A percentile compares a stretch with the other conserved stretches of the same genome.
These are phyloP conservation scores for Hybos culiciformis DNA, from an alignment of 2,888 invertebrate species.

Conservation along the genomic window DNA sequence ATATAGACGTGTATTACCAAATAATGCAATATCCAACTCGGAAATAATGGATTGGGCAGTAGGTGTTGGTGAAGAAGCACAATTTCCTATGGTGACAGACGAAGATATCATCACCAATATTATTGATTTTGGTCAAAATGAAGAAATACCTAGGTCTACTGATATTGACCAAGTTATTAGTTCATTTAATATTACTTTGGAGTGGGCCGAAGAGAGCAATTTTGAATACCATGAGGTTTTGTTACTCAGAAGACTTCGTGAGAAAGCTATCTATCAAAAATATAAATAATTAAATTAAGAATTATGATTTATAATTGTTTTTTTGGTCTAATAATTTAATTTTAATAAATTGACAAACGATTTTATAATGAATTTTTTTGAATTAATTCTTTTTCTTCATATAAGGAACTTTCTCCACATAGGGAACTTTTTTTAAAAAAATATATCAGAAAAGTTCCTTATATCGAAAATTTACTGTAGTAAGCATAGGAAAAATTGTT, in stretches of 20 bases:
- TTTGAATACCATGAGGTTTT: neutral
- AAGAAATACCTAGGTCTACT: neutral
- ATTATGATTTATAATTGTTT: no score
- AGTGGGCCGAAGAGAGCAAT: neutral
- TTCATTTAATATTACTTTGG: neutral
- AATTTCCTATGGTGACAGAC: neutral
- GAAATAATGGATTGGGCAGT: neutral
- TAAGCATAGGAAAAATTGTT: no score
- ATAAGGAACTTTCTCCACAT: no score
- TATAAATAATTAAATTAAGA: no score
- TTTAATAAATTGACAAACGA: no score
- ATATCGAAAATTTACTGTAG: no score
- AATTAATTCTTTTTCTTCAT: no score
- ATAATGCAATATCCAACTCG: neutral
- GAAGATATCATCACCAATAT: neutral
- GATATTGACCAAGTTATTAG: neutral
- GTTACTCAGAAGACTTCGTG: neutral
- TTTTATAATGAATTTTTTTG: no score
- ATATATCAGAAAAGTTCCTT: no score
- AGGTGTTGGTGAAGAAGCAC: neutral
- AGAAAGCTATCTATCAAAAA: neutral
- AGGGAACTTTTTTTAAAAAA: no score
- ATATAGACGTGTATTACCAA: neutral
- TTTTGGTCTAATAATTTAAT: no score
- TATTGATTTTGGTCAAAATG: neutral